Evolutionary conservation across 92 coral and sea anemone species (phyloP), one percentile per base, ranked within the genome.

Genomic region (Umimayanthus chanpuru): DNA sequence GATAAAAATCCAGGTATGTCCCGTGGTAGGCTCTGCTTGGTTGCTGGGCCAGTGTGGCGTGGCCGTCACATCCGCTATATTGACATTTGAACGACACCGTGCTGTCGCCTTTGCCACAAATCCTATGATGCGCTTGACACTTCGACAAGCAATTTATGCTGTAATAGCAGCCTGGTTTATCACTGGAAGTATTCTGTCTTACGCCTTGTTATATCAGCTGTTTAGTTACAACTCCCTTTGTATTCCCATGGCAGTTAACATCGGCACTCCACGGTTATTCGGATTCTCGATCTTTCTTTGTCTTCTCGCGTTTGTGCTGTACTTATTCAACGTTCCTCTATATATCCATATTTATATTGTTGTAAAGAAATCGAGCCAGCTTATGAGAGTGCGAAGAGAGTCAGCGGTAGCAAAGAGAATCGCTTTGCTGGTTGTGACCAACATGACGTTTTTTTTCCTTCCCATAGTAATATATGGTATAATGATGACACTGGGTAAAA

Each of bases 51-150:
- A 83, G 44, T 23, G n/a, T 5, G 87, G 87, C 78, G 65, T 72
- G 64, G 64, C 64, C 0, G n/a, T 83, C 2, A 83, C 87, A 7
- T 70, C 87, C 9, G 58, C 73, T 18, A 12, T 83, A n/a, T 70
- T 83, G 87, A 83, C 87, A 29, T 83, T 68, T 67, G 87, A 83
- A 47, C 87, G 87, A 70, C 58, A 83, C 40, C 67, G 87, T 20
- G 87, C 87, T 6, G 64, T 83, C 47, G 73, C 38, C 10, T 44
- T 4, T 83, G 87, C 77, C 64, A 83, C 87, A 18, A 83, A 83
- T 8, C 87, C 87, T 23, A 1, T 67, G 65, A 36, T 40, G 39
- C 87, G 87, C 23, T 20, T 83, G 0, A 83, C 78, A 70, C 21
- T 26, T 20, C 36, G 41, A 43, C 87, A 83, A 32, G 87, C 77